A percentile compares a stretch with the other conserved stretches of the same genome.
phyloP scores from a whole-genome alignment of 2,113 vertebrate genomes.

The Cynocephalus volans region DNA sequence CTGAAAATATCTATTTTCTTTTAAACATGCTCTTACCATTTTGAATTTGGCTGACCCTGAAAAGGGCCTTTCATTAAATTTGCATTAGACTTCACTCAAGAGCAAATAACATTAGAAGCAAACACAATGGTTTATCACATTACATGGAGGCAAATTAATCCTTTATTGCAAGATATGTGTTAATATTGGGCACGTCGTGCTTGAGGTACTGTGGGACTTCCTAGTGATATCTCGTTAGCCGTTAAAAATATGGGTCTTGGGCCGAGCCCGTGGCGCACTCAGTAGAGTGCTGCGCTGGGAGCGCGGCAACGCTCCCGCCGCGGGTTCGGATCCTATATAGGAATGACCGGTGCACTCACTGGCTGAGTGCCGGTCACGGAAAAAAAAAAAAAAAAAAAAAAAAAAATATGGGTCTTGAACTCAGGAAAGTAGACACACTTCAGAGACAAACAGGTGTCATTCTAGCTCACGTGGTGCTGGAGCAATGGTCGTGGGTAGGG shows the following conservation, averaged over 20 bases:
- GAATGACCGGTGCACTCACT: too few relatives aligned
- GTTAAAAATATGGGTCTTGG: not conserved
- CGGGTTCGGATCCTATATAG: too few relatives aligned
- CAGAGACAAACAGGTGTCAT: not conserved
- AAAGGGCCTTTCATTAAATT: not conserved
- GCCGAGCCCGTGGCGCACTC: too few relatives aligned
- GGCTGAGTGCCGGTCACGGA: too few relatives aligned
- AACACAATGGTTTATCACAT: not conserved
- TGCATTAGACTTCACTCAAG: conserved; percentile 19
- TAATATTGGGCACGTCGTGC: not conserved
- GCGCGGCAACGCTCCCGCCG: too few relatives aligned
- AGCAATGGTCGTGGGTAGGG: not conserved
- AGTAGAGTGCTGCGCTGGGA: too few relatives aligned
- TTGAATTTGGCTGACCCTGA: conserved; percentile 12
- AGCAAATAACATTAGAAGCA: conserved; percentile 3
- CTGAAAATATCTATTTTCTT: conserved; percentile 61
- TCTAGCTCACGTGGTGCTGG: not conserved
- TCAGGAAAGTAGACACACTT: not conserved
- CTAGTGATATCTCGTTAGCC: not conserved
- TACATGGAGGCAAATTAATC: not conserved
- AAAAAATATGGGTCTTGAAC: not conserved
- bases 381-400: too few relatives aligned
- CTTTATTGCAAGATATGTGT: not conserved
- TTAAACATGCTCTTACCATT: conserved; percentile 30
- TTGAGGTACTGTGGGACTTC: not conserved